Evolutionary conservation across 2,888 invertebrate species (phyloP), one percentile per base, ranked within the genome.

Genomic region (Ophion ellenae): DNA sequence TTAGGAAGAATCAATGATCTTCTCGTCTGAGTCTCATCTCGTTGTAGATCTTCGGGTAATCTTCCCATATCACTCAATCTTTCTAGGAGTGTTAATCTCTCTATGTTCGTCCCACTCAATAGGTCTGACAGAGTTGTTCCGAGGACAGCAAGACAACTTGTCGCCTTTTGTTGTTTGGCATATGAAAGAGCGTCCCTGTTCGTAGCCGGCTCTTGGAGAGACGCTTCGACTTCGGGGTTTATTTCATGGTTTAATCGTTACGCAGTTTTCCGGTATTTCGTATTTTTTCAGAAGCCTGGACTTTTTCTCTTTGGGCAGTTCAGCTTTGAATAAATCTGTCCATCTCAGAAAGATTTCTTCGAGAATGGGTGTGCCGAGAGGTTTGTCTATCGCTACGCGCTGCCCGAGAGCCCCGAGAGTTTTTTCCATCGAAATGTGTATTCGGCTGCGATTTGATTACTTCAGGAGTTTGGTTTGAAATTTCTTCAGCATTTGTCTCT

Each of bases 1-100:
- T 86, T 83, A 20, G 84, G 74, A 17, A 84, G 24, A 11, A 86
- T 81, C 32, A 86, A 24, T 7, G 40, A 79, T 14, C 70, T 73
- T 3, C 76, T 69, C 7, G 64, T 71, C 2, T n/a, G 14, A 17
- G 83, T 45, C 61, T 73, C 83, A n/a, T 61, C 61, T 11, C 59
- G 73, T n/a, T 73, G 77, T 4, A 83, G 20, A n/a, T 78, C 77
- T 7, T 59, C 45, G 24, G 77, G n/a, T 10, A 83, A 11, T 63
- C 75, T 40, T 10, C 53, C 63, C 14, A 24, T 32, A 40, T 76
- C 71, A 24, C 64, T 76, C 70, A 70, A 14, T 40, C 40, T 36
- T 36, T 82, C 75, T 5, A 74, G 61, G 47, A 74, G 40, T 5
- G n/a, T 9, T n/a, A 69, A 9, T 2, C 40, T 75, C 1, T 81